Base-by-base conservation (phyloP, 2,797 vertebrate species). In the Lemur catta region DNA sequence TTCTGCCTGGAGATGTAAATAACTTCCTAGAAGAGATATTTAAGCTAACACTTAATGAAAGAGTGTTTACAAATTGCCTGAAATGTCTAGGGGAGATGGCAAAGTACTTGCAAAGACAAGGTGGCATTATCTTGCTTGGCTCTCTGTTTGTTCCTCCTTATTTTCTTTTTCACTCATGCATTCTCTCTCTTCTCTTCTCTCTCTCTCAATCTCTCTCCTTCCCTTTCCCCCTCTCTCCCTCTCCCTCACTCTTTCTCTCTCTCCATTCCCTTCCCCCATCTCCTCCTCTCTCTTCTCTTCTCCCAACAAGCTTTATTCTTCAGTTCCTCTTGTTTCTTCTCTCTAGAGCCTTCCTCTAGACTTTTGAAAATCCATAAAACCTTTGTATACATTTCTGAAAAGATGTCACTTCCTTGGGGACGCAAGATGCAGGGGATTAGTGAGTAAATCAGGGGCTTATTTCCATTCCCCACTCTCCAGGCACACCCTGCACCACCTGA, bases 271-370 rank as follows among this genome's bases (percentile, higher is more conserved):
- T 59, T 59, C 57, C 57, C 24, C 10, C 4, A 7, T 22, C 14
- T 24, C 55, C 18, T 72, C 24, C 18, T 38, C 48, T 1, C 18
- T 38, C 26, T 75, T 57, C 3, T 1, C 13, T 43, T 20, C 28
- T 57, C 9, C 59, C 7, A 26, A 38, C 84, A 38, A 35, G 24
- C n/a, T 74, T 80, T 43, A n/a, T 6, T 50, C 10, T 79, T 84
- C 13, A 57, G 7, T 52, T 92, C 57, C n/a, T 79, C 48, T 59
- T 84, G n/a, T 80, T 7, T 41, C 41, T 35, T 82, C 71, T 92
- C 30, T 61, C 30, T 89, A 43, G n/a, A 55, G 6, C 57, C 13
- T 79, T 94, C 22, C 55, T 35, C 35, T 59, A 92, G 79, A 89
- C n/a, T 94, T 85, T n/a, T 52, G 63, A 17, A 85, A 90, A 89